Base-by-base conservation (phyloP, 2,113 vertebrate species). In the Gallinago undulata region DNA sequence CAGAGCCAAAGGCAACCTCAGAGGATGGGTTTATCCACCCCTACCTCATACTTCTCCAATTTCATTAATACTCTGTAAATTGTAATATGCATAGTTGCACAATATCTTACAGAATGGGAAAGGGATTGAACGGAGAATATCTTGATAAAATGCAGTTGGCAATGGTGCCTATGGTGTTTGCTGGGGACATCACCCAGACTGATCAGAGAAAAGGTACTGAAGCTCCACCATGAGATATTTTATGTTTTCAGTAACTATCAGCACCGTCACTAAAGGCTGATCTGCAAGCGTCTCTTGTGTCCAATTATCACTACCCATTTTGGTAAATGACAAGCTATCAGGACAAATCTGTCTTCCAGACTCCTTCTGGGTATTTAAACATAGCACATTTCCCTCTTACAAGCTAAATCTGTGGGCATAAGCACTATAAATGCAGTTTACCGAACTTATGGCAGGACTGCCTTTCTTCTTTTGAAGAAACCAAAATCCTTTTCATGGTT, bases 241-340 rank as follows among this genome's bases (percentile, higher is more conserved):
- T 68, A 88, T 88, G 94, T 96, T 97, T 96, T 82, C 93, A 41
- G 62, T 92, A 97, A 87, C 87, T 93, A 96, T 93, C 90, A 95
- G 68, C 81, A 73, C 87, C 83, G 87, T 89, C 96, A 91, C 77
- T 93, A 84, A 93, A 89, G 75, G 70, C 72, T 95, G 94, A 97
- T 97, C 95, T 96, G 93, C 94, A 94, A 96, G 94, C 28, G 17
- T 96, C 97, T 98, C 97, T 76, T 60, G 60, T 96, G 97, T 94
- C 95, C 96, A 97, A 97, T 98, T 98, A 97, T 97, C 96, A 97
- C 96, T 94, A 96, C 68, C 70, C 96, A 90, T 97, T 97, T 97
- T 93, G 95, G 87, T 97, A 97, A 97, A 92, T 97, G 97, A 97
- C 97, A 97, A 96, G 93, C 37, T 89, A 96, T 90, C 95, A 96